Evolutionary conservation across 2,797 vertebrate genomes (phyloP).

Genomic region (Labeo calbasu): DNA sequence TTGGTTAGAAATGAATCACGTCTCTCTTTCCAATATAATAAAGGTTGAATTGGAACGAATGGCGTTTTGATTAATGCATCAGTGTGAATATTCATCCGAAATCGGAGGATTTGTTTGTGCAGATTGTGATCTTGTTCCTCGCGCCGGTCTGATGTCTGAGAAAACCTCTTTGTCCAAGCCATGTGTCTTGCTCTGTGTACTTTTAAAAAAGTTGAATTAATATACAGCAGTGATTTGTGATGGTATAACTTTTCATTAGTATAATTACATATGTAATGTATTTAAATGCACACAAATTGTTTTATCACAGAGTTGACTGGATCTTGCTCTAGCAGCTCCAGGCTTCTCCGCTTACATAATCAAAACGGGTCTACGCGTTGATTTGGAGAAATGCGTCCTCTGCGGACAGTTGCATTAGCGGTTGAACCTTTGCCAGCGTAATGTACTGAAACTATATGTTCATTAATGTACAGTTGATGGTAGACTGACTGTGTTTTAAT

Average conservation of each 20-base stretch:
- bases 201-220: conserved; percentile 74
- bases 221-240: conserved; percentile 81
- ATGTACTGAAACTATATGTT: neutral
- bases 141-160: conserved; percentile 10
- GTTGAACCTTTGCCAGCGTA: conserved; percentile 13
- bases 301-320: neutral
- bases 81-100: conserved; percentile 50
- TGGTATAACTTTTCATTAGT: conserved; percentile 71
- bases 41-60: conserved; percentile 65
- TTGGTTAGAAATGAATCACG: conserved; percentile 61
- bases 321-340: neutral
- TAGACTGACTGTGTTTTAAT: conserved; percentile 22
- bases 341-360: neutral
- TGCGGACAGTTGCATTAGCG: neutral
- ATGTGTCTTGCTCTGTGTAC: conserved; percentile 75
- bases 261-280: conserved; percentile 45
- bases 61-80: conserved; percentile 64
- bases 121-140: conserved; percentile 7
- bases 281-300: conserved; percentile 26
- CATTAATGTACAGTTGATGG: conserved; percentile 22
- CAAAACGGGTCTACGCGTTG: conserved; percentile 2
- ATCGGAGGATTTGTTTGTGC: neutral
- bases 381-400: conserved; percentile 4
- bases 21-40: conserved; percentile 63
- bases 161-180: conserved; percentile 69